Conservation (phyloP, 2,888 invertebrate species). For the Drosophila glabriapex region DNA sequence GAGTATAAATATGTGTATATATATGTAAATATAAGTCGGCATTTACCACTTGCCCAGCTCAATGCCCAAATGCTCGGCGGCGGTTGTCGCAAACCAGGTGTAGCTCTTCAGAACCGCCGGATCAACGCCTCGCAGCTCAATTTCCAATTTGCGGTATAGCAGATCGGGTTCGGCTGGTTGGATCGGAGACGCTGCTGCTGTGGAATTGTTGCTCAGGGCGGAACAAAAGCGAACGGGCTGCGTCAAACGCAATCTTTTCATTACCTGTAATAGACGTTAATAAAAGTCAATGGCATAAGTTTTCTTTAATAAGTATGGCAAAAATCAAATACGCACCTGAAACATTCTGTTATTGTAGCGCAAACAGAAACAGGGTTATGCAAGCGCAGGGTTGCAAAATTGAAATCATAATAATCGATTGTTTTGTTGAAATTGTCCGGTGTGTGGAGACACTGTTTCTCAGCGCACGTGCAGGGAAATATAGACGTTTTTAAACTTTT, state of each 20-base stretch:
- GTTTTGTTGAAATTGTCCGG: constrained; percentile 7
- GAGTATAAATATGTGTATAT: not conserved
- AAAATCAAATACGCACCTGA: constrained; percentile 50
- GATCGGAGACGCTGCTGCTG: constrained; percentile 1
- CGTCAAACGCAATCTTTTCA: constrained; percentile 40
- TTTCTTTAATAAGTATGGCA: constrained; percentile 34
- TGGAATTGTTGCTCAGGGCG: constrained; percentile 17
- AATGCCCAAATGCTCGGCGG: constrained; percentile 93
- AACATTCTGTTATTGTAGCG: constrained; percentile 57
- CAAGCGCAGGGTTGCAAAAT: constrained; percentile 51
- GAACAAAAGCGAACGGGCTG: constrained; percentile 57
- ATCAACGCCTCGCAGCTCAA: constrained; percentile 95
- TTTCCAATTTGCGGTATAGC: constrained; percentile 92
- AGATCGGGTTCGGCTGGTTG: constrained; percentile 87
- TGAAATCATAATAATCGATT: constrained; percentile 15
- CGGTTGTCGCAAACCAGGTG: constrained; percentile 92
- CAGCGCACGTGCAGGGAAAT: constrained; percentile 43
- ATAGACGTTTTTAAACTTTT: constrained; percentile 23
- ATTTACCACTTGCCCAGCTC: constrained; percentile 89
- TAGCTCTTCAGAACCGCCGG: constrained; percentile 95
- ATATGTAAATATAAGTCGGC: not conserved
- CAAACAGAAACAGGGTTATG: constrained; percentile 57
- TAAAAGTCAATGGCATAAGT: not conserved
- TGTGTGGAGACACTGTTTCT: constrained; percentile 35
- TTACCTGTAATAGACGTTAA: constrained; percentile 23